These are phyloP conservation scores for Lutraria rhynchaena DNA, from an alignment of 1,140 invertebrate genomes.

Conservation along the genomic window DNA sequence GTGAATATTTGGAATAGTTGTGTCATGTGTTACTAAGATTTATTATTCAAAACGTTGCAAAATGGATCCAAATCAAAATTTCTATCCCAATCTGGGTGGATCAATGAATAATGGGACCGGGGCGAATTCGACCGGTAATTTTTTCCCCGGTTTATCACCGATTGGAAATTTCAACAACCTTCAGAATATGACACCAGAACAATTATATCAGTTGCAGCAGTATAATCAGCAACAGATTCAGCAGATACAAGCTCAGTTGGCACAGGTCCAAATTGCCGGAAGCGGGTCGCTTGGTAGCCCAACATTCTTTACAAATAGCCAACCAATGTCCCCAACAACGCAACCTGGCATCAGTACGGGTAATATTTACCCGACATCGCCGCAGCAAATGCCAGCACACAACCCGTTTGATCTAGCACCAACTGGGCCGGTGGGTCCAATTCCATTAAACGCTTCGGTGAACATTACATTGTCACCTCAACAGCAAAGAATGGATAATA, in stretches of 20 bases:
- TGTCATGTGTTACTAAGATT: neutral
- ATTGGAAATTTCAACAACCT: constrained; percentile 37
- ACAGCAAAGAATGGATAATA: neutral
- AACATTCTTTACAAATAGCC: constrained; percentile 13
- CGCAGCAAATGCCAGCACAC: constrained; percentile 2
- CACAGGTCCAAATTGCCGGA: constrained; percentile 45
- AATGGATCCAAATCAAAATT: constrained; percentile 45
- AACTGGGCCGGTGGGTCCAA: neutral
- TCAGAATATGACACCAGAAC: constrained; percentile 42
- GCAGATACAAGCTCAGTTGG: constrained; percentile 60
- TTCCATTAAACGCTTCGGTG: constrained; percentile 15
- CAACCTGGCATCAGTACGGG: constrained; percentile 8
- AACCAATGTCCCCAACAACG: constrained; percentile 19
- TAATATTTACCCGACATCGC: constrained; percentile 25
- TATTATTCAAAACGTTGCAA: neutral
- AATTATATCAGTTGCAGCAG: constrained; percentile 41
- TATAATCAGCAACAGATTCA: constrained; percentile 57
- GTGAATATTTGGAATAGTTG: neutral
- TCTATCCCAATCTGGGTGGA: constrained; percentile 6
- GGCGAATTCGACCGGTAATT: neutral
- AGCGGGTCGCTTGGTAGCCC: constrained; percentile 37
- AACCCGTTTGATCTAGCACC: neutral
- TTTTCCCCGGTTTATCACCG: neutral
- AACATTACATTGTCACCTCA: constrained; percentile 14
- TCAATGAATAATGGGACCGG: constrained; percentile 2